A percentile compares a stretch with the other conserved stretches of the same genome.
phyloP scores from a whole-genome alignment of 2,113 vertebrate species.

The Syngnathoides biaculeatus region DNA sequence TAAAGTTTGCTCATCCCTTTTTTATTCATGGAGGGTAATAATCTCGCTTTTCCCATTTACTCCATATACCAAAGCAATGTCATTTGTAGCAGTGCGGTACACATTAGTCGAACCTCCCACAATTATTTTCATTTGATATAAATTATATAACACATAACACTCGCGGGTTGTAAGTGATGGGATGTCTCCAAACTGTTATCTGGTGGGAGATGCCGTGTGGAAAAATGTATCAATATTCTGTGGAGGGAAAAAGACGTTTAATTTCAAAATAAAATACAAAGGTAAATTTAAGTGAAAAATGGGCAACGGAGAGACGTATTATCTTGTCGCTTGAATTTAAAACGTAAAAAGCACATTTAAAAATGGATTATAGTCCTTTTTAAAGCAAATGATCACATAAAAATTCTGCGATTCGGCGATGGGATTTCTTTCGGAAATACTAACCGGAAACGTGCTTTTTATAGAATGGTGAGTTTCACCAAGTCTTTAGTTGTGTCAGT shows the following conservation, averaged over 20 bases:
- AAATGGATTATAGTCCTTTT: neutral
- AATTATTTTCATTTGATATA: neutral
- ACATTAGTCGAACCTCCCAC: neutral
- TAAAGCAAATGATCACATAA: too few relatives aligned
- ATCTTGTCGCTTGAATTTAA: neutral
- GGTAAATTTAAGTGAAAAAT: neutral
- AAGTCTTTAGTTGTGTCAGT: slow-evolving; percentile 9
- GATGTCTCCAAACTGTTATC: neutral
- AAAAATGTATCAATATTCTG: too few relatives aligned
- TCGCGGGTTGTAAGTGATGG: too few relatives aligned
- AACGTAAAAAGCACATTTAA: neutral
- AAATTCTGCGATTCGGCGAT: fast-evolving
- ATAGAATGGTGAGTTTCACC: neutral
- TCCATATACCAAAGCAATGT: neutral
- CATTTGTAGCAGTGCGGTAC: neutral
- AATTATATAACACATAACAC: too few relatives aligned
- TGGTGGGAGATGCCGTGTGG: neutral
- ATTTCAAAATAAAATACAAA: neutral
- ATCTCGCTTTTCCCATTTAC: neutral
- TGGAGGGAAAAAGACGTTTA: neutral
- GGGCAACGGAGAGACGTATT: neutral
- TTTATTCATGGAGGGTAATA: too few relatives aligned
- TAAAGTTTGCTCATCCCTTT: too few relatives aligned
- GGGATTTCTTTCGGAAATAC: slow-evolving; percentile 33
- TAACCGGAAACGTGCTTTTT: neutral